Base-by-base conservation (phyloP, 1,140 invertebrate species). In the Brachionus asplanchnoidis region DNA sequence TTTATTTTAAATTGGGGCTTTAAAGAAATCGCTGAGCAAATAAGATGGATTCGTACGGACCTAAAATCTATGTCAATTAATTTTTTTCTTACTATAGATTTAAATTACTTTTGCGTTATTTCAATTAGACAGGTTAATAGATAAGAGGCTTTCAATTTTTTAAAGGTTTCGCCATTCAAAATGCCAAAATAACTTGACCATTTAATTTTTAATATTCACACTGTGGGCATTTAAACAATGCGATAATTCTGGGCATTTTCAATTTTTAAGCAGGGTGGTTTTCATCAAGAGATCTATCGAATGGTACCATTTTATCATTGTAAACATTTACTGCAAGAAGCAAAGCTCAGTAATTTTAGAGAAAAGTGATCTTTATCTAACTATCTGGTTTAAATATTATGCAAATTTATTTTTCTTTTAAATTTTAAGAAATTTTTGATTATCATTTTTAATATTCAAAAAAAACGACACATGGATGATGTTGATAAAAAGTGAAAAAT, bases 71-170 rank as follows among this genome's bases (percentile, higher is more conserved):
- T 73, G 68, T 73, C 68, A 73, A 73, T 73, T 73, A 73, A n/a
- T 73, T 73, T 73, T 73, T 32, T 42, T 36, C 32, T 14, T 44
- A 9, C 32, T 73, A 17, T 17, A 40, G 17, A 42, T 42, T 73
- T 73, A 20, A 42, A 40, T 73, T 73, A 42, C 20, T 73, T 73
- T 68, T 68, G 28, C 11, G 66, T 36, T 68, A 68, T 68, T 68
- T 68, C 66, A 68, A 68, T 73, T 73, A 73, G 68, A 73, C 68
- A 73, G 68, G 68, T 73, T 73, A 73, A 73, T 73, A 42, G 68
- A 73, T 73, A 73, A 73, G 68, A 73, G 11, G 36, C 68, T 73
- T 73, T 73, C 26, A 12, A 68, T 68, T 68, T 68, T 68, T 68
- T 68, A 40, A 42, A 73, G 36, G 36, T 68, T 68, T 68, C 32